These are phyloP conservation scores for Dendrocopos noguchii DNA, from an alignment of 2,113 vertebrate species.

Conservation along the genomic window DNA sequence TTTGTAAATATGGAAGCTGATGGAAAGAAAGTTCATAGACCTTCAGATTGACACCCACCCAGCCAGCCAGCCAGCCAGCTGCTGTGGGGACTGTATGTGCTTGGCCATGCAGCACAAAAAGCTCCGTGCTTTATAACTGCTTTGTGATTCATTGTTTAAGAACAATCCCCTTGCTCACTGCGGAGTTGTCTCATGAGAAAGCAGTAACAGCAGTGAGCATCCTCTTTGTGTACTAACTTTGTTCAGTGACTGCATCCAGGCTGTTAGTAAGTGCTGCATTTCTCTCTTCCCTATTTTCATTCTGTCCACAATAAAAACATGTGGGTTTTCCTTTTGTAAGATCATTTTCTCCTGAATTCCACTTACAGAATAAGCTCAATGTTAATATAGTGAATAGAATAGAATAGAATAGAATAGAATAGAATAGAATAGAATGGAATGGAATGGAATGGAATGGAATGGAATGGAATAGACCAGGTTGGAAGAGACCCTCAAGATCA, in stretches of 20 bases:
- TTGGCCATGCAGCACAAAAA: background rate
- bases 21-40: background rate
- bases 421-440: too few species aligned
- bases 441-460: too few species aligned
- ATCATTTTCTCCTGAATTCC: background rate
- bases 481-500: too few species aligned
- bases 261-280: background rate
- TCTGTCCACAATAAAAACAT: background rate
- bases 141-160: background rate
- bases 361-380: background rate
- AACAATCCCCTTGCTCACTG: background rate
- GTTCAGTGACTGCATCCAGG: background rate
- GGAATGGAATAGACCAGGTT: too few species aligned
- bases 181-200: background rate
- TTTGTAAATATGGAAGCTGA: background rate
- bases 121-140: background rate
- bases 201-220: background rate
- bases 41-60: background rate
- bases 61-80: background rate
- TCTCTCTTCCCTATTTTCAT: background rate
- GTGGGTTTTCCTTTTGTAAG: too few species aligned
- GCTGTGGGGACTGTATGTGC: background rate
- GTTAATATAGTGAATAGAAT: background rate
- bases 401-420: too few species aligned
- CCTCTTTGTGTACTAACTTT: background rate